These are phyloP conservation scores for Gortyna flavago DNA, from an alignment of 2,888 invertebrate species.

Conservation along the genomic window DNA sequence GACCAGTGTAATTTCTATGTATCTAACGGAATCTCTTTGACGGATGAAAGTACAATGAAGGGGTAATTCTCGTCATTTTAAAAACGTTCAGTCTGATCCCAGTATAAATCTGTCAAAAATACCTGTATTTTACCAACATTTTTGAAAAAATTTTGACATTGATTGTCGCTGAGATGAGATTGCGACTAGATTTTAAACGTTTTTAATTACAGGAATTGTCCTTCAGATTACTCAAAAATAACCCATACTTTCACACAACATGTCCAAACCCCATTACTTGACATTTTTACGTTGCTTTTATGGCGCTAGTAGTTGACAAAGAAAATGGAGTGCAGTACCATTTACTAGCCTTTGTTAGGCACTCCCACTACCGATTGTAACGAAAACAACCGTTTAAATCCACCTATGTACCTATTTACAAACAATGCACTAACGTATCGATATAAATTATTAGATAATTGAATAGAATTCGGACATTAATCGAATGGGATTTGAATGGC, in stretches of 20 bases:
- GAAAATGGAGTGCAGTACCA: constrained; percentile 42
- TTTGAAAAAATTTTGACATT: too few relatives aligned
- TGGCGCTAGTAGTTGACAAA: constrained; percentile 39
- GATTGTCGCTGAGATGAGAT: too few relatives aligned
- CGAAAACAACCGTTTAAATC: constrained; percentile 54
- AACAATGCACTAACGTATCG: constrained; percentile 62
- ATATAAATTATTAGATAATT: constrained; percentile 74
- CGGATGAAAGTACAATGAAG: neutral
- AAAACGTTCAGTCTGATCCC: too few relatives aligned
- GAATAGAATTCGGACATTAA: constrained; percentile 72
- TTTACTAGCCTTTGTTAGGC: constrained; percentile 49
- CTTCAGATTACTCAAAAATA: neutral
- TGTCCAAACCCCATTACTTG: constrained; percentile 24
- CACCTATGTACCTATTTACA: constrained; percentile 59
- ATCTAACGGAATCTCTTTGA: neutral
- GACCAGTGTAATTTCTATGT: neutral
- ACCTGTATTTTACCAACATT: too few relatives aligned
- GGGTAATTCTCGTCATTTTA: too few relatives aligned
- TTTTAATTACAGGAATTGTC: too few relatives aligned
- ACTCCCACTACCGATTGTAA: constrained; percentile 59
- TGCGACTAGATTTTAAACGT: too few relatives aligned
- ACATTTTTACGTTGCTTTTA: constrained; percentile 39
- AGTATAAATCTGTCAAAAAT: too few relatives aligned
- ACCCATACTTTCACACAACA: constrained; percentile 7
- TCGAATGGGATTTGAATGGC: constrained; percentile 67